A percentile compares a stretch with the other conserved stretches of the same genome.
phyloP scores from a whole-genome alignment of 2,113 vertebrate genomes.

The Excalfactoria chinensis region DNA sequence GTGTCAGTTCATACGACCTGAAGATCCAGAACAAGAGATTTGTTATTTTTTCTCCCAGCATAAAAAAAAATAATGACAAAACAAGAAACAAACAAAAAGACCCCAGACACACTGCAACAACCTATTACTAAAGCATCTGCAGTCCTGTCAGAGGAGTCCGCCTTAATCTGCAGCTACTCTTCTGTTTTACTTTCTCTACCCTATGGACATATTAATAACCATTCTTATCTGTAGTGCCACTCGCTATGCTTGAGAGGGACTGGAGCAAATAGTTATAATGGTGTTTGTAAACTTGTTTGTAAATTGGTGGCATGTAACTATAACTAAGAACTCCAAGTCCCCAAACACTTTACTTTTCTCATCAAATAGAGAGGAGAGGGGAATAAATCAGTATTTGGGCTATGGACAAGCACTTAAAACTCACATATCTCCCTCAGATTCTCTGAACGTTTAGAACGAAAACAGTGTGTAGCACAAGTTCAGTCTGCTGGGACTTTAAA shows the following conservation, averaged over 20 bases:
- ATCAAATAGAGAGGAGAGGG: neutral
- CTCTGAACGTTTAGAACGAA: neutral
- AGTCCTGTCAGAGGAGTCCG: neutral
- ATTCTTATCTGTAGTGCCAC: neutral
- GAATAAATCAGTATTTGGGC: neutral
- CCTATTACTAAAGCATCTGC: neutral
- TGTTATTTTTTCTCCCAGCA: neutral
- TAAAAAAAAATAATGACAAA: neutral
- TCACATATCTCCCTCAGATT: neutral
- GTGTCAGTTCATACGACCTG: conserved; percentile 96
- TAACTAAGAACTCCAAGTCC: neutral
- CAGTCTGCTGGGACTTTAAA: neutral
- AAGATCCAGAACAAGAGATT: conserved; percentile 40
- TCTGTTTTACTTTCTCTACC: neutral
- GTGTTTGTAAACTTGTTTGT: neutral
- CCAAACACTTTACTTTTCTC: neutral
- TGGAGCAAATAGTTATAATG: neutral
- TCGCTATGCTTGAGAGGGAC: neutral
- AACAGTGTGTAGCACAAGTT: neutral
- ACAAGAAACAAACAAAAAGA: neutral
- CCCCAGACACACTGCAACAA: neutral
- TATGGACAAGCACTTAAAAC: neutral
- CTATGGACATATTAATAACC: neutral
- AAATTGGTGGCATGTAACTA: neutral
- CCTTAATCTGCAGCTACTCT: neutral